Evolutionary conservation across 2,113 vertebrate species (phyloP), one percentile per base, ranked within the genome.

Genomic region (Elgaria multicarinata): DNA sequence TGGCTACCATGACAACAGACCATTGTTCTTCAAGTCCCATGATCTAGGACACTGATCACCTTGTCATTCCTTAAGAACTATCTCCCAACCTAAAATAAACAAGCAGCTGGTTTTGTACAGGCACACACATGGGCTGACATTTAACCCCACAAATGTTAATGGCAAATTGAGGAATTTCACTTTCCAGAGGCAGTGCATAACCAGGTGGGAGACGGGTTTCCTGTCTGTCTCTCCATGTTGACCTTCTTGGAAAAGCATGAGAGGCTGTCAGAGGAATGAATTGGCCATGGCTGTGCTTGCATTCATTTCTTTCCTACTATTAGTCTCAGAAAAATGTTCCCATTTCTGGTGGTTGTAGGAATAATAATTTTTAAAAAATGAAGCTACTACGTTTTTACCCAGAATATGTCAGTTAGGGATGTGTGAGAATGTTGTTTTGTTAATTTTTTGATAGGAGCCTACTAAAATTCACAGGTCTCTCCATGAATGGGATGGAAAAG

Each of bases 121-220:
- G 86, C 92, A 90, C 87, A 89, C 76, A 62, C 0, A 26, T 16
- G n/a, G 1, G 0, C 13, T 75, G 86, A 87, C 36, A 83, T 91
- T 94, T 94, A 90, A 4, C 91, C 85, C 88, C 74, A 62, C 81
- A 39, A 78, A 53, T 74, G 87, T 93, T 91, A 84, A 90, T 94
- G 88, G 62, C 88, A 93, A 88, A 78, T 33, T 74, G 46, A 86
- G 50, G 36, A 90, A 83, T 22, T 55, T 66, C 9, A 81, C 93
- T 94, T 92, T 92, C 87, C 77, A 92, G 86, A 85, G 88, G 91
- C 77, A 94, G 13, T 75, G 26, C 66, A 50, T 50, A 81, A 16
- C 72, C 50, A 0, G 0, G 42, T 64, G 81, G 53, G 42, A 67
- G 71, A 4, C 8, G 90, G 88, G 46, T 5, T 92, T 95, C 91